Evolutionary conservation across 2,113 vertebrate genomes (phyloP), one percentile per base, ranked within the genome.

Genomic region (Electrona antarctica): DNA sequence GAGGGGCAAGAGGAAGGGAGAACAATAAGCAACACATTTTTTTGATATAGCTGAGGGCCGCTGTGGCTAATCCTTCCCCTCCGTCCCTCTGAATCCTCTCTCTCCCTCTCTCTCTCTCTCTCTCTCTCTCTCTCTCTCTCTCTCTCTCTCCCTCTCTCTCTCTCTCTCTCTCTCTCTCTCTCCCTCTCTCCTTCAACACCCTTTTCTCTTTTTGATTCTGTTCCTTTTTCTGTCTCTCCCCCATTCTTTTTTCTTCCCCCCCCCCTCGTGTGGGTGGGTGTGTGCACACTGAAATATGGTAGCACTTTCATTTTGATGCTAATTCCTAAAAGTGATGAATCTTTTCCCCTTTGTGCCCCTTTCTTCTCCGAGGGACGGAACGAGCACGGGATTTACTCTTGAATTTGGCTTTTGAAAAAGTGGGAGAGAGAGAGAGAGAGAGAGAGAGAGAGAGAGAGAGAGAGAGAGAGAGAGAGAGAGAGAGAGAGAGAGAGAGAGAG

Each of bases 241-340:
- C 80, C 69, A 79, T 81, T 91, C 82, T 81, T 77, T 67, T 60
- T 65, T 60, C 64, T 76, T 69, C 61, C 13, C 29, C 71, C 57
- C 59, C 54, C 55, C 56, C 73, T 74, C 65, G 3, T 6, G 33
- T 41, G 33, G 33, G 33, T 41, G 33, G 33, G 33, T 41, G 33
- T 41, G 33, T 59, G 59, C 74, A 50, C 73, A 67, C 78, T 83
- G 88, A 91, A 92, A 92, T 92, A 92, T 90, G 88, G 89, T 90
- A 86, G 90, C 86, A 81, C 79, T 93, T 93, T 94, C 92, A 92
- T 94, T 94, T 92, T 93, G 91, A 93, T 93, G 93, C 91, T 90
- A 93, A 94, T 94, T 91, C 85, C 72, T 86, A 89, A 93, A 92
- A 91, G 92, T 93, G 93, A 93, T 94, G 92, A 93, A 93, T 94